Conservation (phyloP, 92 coral and sea anemone genomes). For the Scolanthus callimorphus region DNA sequence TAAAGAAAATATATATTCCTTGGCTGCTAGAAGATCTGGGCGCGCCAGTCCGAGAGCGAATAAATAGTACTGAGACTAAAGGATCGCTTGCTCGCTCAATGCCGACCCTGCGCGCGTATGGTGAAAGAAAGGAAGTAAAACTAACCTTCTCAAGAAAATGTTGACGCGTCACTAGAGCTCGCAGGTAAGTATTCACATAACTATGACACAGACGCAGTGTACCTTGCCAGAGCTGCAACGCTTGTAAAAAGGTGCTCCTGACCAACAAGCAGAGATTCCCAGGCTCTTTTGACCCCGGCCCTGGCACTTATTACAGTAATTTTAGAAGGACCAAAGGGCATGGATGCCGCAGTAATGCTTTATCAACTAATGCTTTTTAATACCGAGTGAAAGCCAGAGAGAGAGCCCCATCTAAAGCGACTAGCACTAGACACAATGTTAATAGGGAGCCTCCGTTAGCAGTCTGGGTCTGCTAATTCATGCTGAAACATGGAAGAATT, state of each 20-base stretch:
- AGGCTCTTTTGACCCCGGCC: conserved; percentile 30
- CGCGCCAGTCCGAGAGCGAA: too few species aligned
- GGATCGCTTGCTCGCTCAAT: conserved; percentile 6
- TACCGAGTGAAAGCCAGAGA: too few species aligned
- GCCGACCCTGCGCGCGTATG: conserved; percentile 13
- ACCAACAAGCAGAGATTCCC: conserved; percentile 11
- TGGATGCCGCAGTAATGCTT: conserved; percentile 4
- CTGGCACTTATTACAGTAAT: conserved; percentile 45
- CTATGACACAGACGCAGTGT: too few species aligned
- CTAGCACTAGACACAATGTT: too few species aligned
- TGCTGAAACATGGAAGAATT: conserved; percentile 45
- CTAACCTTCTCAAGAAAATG: too few species aligned
- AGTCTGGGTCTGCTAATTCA: too few species aligned
- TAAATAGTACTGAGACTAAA: too few species aligned
- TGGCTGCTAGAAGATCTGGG: too few species aligned
- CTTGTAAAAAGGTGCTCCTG: conserved; percentile 28
- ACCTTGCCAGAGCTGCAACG: conserved; percentile 52
- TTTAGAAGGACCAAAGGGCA: conserved; percentile 28
- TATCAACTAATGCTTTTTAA: conserved; percentile 36
- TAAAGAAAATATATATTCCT: conserved; percentile 15
- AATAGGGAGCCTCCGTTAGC: too few species aligned
- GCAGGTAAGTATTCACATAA: conserved; percentile 11
- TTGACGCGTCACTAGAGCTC: conserved; percentile 27
- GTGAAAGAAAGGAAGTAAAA: conserved; percentile 15
- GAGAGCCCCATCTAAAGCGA: too few species aligned